Conservation (phyloP, 2,888 invertebrate species). For the Norana najaformis region DNA sequence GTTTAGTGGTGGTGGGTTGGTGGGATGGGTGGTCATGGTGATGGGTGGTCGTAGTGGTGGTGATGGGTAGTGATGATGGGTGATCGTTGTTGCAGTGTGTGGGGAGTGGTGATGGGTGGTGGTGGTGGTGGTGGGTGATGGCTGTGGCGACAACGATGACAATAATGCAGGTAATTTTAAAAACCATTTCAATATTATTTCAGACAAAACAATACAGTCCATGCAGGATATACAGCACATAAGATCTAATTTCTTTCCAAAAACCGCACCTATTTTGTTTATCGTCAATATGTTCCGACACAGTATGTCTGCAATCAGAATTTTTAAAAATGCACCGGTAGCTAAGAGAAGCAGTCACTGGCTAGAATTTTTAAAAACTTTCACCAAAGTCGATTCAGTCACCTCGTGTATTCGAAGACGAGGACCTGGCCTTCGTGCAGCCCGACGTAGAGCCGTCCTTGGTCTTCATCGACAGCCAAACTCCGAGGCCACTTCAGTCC, state of each 20-base stretch:
- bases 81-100: background rate
- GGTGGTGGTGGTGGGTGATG: background rate
- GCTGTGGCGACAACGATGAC: background rate
- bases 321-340: background rate
- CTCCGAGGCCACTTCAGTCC: slow-evolving; percentile 24
- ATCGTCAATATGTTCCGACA: background rate
- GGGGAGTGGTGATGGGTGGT: background rate
- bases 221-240: no score
- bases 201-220: background rate
- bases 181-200: background rate
- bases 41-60: background rate
- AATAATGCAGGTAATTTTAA: background rate
- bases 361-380: background rate
- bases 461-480: background rate
- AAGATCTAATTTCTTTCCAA: background rate
- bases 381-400: background rate
- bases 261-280: background rate
- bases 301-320: background rate
- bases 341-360: background rate
- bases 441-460: background rate
- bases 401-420: slow-evolving; percentile 1
- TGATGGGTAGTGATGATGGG: background rate
- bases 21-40: no score
- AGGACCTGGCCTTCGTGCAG: slow-evolving; percentile 19
- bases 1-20: no score